Percentiles rank a stretch among this genome's conserved stretches.
phyloP scores from a whole-genome alignment of 1,140 invertebrate species.

The Platorchestia sp. region DNA sequence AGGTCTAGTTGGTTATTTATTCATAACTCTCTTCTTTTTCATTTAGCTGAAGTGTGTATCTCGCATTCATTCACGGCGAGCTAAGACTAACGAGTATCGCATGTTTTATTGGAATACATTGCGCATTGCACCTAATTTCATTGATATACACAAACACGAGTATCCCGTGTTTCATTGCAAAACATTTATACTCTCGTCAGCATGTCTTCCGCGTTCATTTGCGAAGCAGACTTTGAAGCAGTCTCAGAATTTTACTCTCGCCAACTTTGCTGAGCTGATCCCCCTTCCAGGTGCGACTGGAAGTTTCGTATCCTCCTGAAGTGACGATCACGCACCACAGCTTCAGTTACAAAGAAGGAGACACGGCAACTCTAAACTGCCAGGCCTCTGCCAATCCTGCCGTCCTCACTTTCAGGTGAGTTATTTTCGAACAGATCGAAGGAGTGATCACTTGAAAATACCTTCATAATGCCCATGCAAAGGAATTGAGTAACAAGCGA shows the following conservation, averaged over 20 bases:
- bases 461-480: neutral
- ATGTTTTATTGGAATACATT: too few species aligned
- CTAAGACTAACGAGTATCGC: too few species aligned
- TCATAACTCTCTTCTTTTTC: too few species aligned
- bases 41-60: too few species aligned
- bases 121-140: too few species aligned
- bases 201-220: neutral
- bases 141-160: too few species aligned
- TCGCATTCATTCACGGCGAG: too few species aligned
- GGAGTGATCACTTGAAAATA: neutral
- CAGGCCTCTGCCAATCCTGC: constrained; percentile 51
- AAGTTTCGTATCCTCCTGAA: constrained; percentile 55
- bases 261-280: neutral
- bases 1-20: too few species aligned
- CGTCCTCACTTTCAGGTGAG: constrained; percentile 53
- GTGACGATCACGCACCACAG: constrained; percentile 54
- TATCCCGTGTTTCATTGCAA: too few species aligned
- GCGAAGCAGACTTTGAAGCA: neutral
- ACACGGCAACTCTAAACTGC: constrained; percentile 52
- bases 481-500: neutral
- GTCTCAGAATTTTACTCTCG: neutral
- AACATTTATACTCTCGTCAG: too few species aligned
- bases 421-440: neutral
- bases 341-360: neutral
- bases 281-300: constrained; percentile 11